Evolutionary conservation across 1,140 invertebrate genomes (phyloP).

Genomic region (Cotesia typhae): DNA sequence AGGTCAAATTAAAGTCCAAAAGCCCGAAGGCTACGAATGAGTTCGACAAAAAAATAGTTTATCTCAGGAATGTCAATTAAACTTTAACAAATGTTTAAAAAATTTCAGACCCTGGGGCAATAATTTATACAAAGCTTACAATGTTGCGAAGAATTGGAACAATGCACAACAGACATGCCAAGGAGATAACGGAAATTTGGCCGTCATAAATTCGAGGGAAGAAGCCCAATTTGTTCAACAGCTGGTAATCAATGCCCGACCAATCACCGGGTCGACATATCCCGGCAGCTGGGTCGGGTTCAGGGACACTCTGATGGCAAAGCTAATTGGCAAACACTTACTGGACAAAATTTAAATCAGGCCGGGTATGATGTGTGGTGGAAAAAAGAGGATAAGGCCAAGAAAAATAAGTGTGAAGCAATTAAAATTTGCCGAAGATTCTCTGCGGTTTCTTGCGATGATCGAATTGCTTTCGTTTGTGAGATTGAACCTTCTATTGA

Average conservation of each 20-base stretch:
- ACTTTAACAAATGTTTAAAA: conserved; percentile 3
- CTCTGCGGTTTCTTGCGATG: not conserved
- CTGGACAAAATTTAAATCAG: not conserved
- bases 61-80: not conserved
- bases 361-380: conserved; percentile 18
- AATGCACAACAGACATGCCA: conserved; percentile 2
- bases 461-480: not conserved
- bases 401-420: conserved; percentile 8
- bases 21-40: not conserved
- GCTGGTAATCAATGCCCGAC: not conserved
- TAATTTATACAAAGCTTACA: conserved; percentile 12
- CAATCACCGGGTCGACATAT: not conserved
- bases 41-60: not conserved
- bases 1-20: not conserved
- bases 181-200: not conserved
- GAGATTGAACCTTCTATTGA: not conserved
- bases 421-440: conserved; percentile 15
- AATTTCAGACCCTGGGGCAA: not conserved
- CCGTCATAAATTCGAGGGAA: conserved; percentile 14
- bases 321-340: conserved; percentile 9
- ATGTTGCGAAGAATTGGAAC: not conserved
- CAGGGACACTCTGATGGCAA: not conserved
- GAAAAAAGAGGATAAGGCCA: not conserved
- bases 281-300: conserved; percentile 5
- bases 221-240: conserved; percentile 10